Evolutionary conservation across 2,113 vertebrate genomes (phyloP).

Genomic region (Strigops habroptila): DNA sequence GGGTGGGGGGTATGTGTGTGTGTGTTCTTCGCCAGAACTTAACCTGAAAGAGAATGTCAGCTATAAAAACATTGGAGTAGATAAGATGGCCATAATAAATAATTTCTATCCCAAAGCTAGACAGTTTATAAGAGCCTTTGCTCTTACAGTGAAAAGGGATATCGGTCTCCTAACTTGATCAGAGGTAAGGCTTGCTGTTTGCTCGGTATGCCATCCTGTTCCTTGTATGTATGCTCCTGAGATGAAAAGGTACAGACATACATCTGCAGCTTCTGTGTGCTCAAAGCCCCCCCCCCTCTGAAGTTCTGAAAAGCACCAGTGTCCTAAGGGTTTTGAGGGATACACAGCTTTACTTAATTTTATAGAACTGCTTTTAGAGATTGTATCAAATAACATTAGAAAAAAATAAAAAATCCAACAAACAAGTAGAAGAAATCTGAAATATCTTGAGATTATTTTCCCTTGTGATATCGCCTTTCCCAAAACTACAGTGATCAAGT

Average conservation of each 20-base stretch:
- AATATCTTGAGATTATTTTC: neutral
- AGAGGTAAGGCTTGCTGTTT: neutral
- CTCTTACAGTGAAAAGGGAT: neutral
- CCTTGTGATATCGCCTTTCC: neutral
- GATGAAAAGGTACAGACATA: neutral
- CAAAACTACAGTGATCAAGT: neutral
- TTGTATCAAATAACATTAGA: neutral
- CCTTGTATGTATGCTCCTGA: neutral
- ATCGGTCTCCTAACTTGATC: neutral
- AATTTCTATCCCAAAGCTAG: neutral
- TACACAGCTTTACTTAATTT: neutral
- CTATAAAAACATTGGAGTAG: neutral
- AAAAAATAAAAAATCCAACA: neutral
- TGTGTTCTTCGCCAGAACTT: neutral
- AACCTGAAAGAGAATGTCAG: neutral
- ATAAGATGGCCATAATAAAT: neutral
- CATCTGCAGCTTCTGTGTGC: neutral
- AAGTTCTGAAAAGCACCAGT: neutral
- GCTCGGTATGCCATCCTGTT: neutral
- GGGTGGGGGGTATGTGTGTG: accelerated
- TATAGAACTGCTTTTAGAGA: neutral
- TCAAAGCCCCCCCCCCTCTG: neutral
- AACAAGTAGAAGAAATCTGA: neutral
- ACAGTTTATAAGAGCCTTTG: neutral
- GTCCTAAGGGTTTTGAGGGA: neutral